Conservation (phyloP, 2,888 invertebrate genomes). For the Thereva unica region DNA sequence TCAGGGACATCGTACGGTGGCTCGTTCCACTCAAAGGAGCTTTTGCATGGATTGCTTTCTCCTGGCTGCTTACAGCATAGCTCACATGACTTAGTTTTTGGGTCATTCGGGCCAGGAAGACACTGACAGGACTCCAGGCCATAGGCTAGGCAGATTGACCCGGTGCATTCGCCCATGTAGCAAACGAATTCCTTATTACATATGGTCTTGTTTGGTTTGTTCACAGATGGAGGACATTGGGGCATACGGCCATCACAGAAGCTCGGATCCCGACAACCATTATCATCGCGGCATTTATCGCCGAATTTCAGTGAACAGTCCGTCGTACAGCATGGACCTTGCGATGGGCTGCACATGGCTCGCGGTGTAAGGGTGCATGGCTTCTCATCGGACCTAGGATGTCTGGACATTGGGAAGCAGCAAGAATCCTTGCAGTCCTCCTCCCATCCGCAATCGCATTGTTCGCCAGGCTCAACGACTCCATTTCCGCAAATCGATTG, state of each 20-base stretch:
- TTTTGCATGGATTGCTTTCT: slow-evolving; percentile 79
- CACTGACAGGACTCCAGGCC: slow-evolving; percentile 96
- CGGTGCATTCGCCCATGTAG: slow-evolving; percentile 94
- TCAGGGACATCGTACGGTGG: slow-evolving; percentile 89
- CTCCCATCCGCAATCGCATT: slow-evolving; percentile 99
- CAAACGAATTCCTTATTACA: slow-evolving; percentile 98
- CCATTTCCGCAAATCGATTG: slow-evolving; percentile 97
- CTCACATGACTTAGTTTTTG: slow-evolving; percentile 86
- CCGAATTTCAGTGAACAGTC: slow-evolving; percentile 84
- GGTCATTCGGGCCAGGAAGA: slow-evolving; percentile 76
- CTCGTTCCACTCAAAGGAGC: slow-evolving; percentile 89
- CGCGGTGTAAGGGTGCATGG: slow-evolving; percentile 85
- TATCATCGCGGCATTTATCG: slow-evolving; percentile 88
- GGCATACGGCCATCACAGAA: slow-evolving; percentile 89
- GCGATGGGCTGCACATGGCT: slow-evolving; percentile 56
- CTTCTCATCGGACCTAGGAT: slow-evolving; percentile 75
- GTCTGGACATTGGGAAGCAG: slow-evolving; percentile 87
- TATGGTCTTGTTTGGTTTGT: slow-evolving; percentile 91
- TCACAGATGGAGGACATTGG: slow-evolving; percentile 88
- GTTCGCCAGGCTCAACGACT: slow-evolving; percentile 94
- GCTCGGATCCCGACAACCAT: slow-evolving; percentile 90
- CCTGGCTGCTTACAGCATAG: slow-evolving; percentile 89
- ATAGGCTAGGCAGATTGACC: slow-evolving; percentile 96
- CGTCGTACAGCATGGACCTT: slow-evolving; percentile 94
- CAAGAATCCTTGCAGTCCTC: slow-evolving; percentile 93